Percentiles rank a stretch among this genome's conserved stretches.
These are phyloP conservation scores for Spheniscus mendiculus DNA, from an alignment of 2,113 vertebrate genomes.

Conservation along the genomic window DNA sequence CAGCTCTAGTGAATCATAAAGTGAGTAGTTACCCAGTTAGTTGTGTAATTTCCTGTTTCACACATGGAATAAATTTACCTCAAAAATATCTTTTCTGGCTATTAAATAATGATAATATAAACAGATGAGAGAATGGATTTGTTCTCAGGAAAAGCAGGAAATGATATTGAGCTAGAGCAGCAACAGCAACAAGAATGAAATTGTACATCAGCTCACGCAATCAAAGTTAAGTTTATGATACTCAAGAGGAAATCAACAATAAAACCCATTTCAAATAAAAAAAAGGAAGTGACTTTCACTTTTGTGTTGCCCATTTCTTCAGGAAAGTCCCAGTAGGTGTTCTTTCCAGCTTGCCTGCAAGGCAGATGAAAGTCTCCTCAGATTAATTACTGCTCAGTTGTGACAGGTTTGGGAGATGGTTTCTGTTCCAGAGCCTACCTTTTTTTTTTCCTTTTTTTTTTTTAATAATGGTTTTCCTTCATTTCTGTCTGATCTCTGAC, in stretches of 20 bases:
- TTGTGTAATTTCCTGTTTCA: background rate
- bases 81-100: background rate
- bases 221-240: background rate
- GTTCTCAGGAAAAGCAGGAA: background rate
- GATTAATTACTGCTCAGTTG: conserved; percentile 41
- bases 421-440: background rate
- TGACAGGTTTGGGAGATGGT: background rate
- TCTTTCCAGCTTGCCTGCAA: conserved; percentile 18
- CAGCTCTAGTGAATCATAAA: background rate
- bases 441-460: background rate
- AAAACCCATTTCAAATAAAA: background rate
- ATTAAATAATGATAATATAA: background rate
- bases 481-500: conserved; percentile 51
- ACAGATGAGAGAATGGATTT: background rate
- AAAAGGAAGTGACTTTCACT: background rate
- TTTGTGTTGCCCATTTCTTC: conserved; percentile 15
- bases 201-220: background rate
- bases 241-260: conserved; percentile 6
- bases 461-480: conserved; percentile 1
- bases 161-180: background rate
- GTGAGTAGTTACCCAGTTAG: background rate
- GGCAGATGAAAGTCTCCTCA: conserved; percentile 23
- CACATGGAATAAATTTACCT: background rate
- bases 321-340: background rate
- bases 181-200: background rate